Base-by-base conservation (phyloP, 2,888 invertebrate genomes). In the Liodrosophila aerea region DNA sequence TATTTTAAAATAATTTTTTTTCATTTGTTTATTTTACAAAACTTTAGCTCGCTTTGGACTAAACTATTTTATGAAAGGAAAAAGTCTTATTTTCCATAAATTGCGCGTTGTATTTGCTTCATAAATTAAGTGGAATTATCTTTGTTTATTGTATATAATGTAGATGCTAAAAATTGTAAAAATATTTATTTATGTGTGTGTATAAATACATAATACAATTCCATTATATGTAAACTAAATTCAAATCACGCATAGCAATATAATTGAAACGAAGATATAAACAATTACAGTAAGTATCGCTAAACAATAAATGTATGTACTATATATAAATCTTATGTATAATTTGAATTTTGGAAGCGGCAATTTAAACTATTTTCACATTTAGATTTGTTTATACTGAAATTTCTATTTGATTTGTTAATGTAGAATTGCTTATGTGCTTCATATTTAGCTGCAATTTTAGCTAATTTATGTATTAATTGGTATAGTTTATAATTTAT, bases 11-110 rank as follows among this genome's bases (percentile, higher is more conserved):
- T 36, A 43, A 15, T 33, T 33, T 53, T 45, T 43, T 62, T 72
- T 72, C 56, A 60, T 57, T 76, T 18, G 49, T 77, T 81, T 81
- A 81, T 69, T 83, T 63, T 83, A 83, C 67, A 75, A 75, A 75
- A 82, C 58, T 8, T 33, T 60, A 50, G 41, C 52, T 50, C 43
- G 41, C 27, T 39, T 49, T 59, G 64, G 56, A 45, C 59, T 57
- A 74, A 77, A 59, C 65, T 51, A 76, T n/a, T n/a, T n/a, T n/a
- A 76, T 82, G 58, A 71, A 74, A 82, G 54, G 45, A 81, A 77
- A 75, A 22, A 2, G 83, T 75, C 83, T 74, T 83, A 59, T 75
- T 74, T 75, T 75, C 22, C 22, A 39, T 80, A 80, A 83, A 76
- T 76, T 76, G 75, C 75, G 84, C 75, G 76, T 80, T 76, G 73